Evolutionary conservation across 2,113 vertebrate genomes (phyloP), one percentile per base, ranked within the genome.

Genomic region (Cyanistes caeruleus): DNA sequence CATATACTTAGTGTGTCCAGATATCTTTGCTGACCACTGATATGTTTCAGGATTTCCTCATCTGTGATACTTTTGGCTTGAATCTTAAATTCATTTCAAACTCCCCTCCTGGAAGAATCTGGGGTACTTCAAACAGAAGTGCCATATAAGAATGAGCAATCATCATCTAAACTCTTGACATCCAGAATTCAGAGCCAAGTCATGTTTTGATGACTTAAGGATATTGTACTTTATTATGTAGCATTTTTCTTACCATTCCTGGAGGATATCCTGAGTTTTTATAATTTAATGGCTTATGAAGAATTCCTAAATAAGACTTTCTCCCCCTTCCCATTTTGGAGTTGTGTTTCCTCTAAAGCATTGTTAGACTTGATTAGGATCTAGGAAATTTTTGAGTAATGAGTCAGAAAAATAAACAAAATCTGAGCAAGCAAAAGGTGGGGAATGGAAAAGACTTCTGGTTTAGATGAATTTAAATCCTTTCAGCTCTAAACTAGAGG

Each of bases 321-420:
- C 30, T 75, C 39, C 35, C 10, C 25, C 27, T 93, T 84, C 44
- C 82, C 78, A 52, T 84, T 93, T 63, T 93, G 39, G 65, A 91
- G 15, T 49, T 91, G 37, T 7, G 12, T 62, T 96, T 95, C 70
- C 92, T 93, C 70, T 91, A 65, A 37, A 67, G 48, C 52, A 76
- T 85, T 90, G 78, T 96, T 91, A 64, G 20, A 15, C 41, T 83
- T 90, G 90, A 94, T 97, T 95, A 87, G n/a, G 55, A 91, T 95
- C 74, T 90, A 69, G 75, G 90, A 88, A 91, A n/a, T 37, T 85
- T 84, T 56, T 91, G 33, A 76, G 39, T 59, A 72, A 28, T 35
- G 35, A 94, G 77, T 89, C 56, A 93, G 84, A 84, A 91, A 87
- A 94, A 73, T 48, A 91, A 97, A 90, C 63, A 53, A 37, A 89